Evolutionary conservation across 2,888 invertebrate genomes (phyloP).

Genomic region (Leptopilina drosophilae): DNA sequence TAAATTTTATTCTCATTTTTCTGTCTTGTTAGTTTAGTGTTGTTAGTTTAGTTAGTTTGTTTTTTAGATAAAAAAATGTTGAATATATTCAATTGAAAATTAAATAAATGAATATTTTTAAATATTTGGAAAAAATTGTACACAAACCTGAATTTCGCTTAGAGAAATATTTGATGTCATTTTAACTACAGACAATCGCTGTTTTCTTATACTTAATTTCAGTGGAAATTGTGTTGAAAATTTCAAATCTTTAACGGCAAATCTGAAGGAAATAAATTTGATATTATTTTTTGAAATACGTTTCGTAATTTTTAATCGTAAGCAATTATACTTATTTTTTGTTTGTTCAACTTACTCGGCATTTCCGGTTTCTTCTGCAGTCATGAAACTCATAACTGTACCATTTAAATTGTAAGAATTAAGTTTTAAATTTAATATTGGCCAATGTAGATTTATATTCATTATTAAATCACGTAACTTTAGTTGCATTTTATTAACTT

Average conservation of each 20-base stretch:
- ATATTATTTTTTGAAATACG: not conserved
- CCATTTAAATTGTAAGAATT: slow-evolving; percentile 43
- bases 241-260: not conserved
- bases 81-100: too few relatives aligned
- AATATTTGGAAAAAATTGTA: too few relatives aligned
- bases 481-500: slow-evolving; percentile 27
- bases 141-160: not conserved
- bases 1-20: too few relatives aligned
- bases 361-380: slow-evolving; percentile 50
- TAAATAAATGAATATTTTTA: too few relatives aligned
- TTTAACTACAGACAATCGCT: not conserved
- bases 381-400: not conserved
- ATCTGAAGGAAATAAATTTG: not conserved
- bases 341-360: slow-evolving; percentile 41
- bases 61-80: too few relatives aligned
- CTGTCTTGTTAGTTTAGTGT: too few relatives aligned
- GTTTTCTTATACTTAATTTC: not conserved
- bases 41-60: too few relatives aligned
- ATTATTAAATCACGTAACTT: slow-evolving; percentile 23
- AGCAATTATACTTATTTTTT: too few relatives aligned
- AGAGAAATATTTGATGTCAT: slow-evolving; percentile 7
- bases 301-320: too few relatives aligned
- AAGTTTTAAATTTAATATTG: slow-evolving; percentile 37
- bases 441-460: slow-evolving; percentile 44
- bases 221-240: not conserved